Conservation (phyloP, 2,797 vertebrate species). For the Hapalemur alaotrensis region DNA sequence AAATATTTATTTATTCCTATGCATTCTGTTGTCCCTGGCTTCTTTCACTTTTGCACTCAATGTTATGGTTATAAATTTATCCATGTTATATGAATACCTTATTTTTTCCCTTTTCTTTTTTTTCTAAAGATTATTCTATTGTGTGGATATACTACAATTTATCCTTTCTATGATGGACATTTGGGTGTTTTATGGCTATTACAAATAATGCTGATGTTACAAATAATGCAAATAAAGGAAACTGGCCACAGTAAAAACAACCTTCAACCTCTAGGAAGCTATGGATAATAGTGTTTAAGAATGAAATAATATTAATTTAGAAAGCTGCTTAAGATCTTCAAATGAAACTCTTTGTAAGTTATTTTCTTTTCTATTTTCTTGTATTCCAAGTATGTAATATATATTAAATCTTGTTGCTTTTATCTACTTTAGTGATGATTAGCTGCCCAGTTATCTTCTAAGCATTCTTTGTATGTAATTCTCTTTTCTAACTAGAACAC, state of each 20-base stretch:
- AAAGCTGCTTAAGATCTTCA: background rate
- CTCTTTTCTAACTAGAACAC: background rate
- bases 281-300: background rate
- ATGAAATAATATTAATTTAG: constrained; percentile 4
- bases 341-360: background rate
- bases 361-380: background rate
- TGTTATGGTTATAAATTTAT: background rate
- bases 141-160: background rate
- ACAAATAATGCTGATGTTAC: background rate
- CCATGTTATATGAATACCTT: background rate
- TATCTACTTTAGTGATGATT: background rate
- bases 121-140: background rate
- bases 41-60: background rate
- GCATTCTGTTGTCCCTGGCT: background rate
- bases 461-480: background rate
- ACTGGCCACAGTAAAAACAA: background rate
- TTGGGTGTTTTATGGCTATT: background rate
- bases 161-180: background rate
- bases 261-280: background rate
- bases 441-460: background rate
- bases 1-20: background rate
- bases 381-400: background rate
- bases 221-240: background rate
- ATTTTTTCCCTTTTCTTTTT: background rate
- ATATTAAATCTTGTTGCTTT: background rate